These are phyloP conservation scores for Eledona agricola DNA, from an alignment of 2,888 invertebrate species.

Conservation along the genomic window DNA sequence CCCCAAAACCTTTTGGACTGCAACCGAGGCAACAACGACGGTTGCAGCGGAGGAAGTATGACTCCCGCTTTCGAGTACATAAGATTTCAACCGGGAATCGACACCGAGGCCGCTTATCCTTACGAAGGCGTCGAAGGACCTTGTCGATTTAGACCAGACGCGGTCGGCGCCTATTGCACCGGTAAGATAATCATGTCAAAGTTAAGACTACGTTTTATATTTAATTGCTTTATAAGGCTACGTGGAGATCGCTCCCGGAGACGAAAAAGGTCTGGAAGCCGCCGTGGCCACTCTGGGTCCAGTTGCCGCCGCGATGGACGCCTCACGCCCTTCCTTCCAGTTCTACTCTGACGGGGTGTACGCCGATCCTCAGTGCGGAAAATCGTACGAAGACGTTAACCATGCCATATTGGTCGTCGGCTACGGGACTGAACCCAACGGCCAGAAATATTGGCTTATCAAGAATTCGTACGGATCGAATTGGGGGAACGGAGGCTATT, in stretches of 20 bases:
- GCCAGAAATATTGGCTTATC: conserved; percentile 71
- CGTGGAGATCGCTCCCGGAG: conserved; percentile 74
- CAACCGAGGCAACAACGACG: conserved; percentile 63
- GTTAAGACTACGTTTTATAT: conserved; percentile 8
- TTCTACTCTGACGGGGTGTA: conserved; percentile 83
- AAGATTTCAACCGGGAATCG: conserved; percentile 66
- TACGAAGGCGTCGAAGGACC: conserved; percentile 55
- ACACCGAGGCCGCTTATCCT: conserved; percentile 66
- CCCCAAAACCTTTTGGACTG: conserved; percentile 69
- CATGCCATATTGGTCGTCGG: conserved; percentile 85
- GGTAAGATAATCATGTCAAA: conserved; percentile 43
- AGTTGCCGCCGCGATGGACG: conserved; percentile 88
- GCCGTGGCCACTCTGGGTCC: conserved; percentile 87
- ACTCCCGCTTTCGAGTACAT: conserved; percentile 65
- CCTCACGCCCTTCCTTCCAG: conserved; percentile 78
- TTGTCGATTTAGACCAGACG: conserved; percentile 48
- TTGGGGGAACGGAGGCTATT: conserved; percentile 54
- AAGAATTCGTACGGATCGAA: conserved; percentile 71
- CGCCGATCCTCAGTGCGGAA: conserved; percentile 74
- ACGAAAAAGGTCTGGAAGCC: conserved; percentile 74
- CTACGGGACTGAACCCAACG: conserved; percentile 74
- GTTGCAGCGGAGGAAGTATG: conserved; percentile 67
- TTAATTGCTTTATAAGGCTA: conserved; percentile 66
- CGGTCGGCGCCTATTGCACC: conserved; percentile 48
- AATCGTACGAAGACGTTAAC: conserved; percentile 71